Base-by-base conservation (phyloP, 2,888 invertebrate genomes). In the Scaptomyza polygonia region DNA sequence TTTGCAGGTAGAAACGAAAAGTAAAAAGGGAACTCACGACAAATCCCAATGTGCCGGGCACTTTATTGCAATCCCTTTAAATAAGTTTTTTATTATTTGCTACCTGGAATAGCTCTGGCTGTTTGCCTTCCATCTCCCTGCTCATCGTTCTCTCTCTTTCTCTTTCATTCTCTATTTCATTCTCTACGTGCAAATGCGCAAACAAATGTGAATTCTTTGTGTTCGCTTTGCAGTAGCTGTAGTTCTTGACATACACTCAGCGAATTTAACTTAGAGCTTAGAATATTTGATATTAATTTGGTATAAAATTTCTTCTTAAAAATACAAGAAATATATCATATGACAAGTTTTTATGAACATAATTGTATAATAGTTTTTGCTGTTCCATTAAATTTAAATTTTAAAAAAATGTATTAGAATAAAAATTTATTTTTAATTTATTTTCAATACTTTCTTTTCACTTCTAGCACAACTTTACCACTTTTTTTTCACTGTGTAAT, bases 51-150 rank as follows among this genome's bases (percentile, higher is more conserved):
- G 72, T 80, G 84, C 84, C 86, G 67, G 83, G 88, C 83, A 83
- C 86, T 84, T 84, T 84, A 84, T 88, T 88, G 88, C 88, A 88
- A 84, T 80, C 80, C 86, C 84, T 75, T 88, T 84, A 83, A 83
- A 84, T 80, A 88, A 88, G 83, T 83, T 88, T 85, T 63, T 44
- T 72, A 56, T 77, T 81, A 64, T 68, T 85, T 67, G 65, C 48
- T 68, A 57, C 72, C 66, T 75, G 36, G 29, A 30, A 11, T 39
- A 5, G 39, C n/a, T 9, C 25, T 39, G 39, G 14, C 14, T 5
- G 12, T 3, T 53, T 51, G 44, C 30, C 53, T 52, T 47, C 18
- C n/a, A 34, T 40, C 14, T 36, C 14, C 3, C 34, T 14, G 2
- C 14, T 36, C 7, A n/a, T 14, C 0, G 2, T 0, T 14, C 3